Conservation (phyloP, 2,797 vertebrate genomes). For the Bovichtus variegatus region DNA sequence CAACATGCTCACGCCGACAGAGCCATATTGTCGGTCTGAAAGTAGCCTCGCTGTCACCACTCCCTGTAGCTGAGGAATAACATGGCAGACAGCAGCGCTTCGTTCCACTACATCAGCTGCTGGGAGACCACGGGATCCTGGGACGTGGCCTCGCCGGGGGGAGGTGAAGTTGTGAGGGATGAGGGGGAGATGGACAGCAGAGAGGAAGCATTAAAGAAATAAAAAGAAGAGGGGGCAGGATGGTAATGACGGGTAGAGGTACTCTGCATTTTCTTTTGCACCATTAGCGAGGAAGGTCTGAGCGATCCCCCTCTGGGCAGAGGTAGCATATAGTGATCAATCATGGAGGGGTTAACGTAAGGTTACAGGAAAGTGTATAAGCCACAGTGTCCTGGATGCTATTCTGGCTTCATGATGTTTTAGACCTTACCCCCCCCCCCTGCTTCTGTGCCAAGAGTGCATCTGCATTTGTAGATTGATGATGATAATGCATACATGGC, state of each 20-base stretch:
- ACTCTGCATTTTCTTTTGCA: slow-evolving; percentile 44
- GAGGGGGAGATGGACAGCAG: neutral
- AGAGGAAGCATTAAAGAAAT: slow-evolving; percentile 2
- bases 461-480: slow-evolving; percentile 17
- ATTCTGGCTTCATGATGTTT: slow-evolving; percentile 18
- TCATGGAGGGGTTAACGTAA: slow-evolving; percentile 58
- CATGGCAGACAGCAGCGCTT: slow-evolving; percentile 17
- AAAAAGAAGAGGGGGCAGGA: neutral
- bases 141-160: neutral
- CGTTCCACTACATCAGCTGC: slow-evolving; percentile 36
- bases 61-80: slow-evolving; percentile 30
- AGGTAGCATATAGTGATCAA: slow-evolving; percentile 58
- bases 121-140: slow-evolving; percentile 26
- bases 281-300: slow-evolving; percentile 58
- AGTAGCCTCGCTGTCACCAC: slow-evolving; percentile 2
- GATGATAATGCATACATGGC: slow-evolving; percentile 35
- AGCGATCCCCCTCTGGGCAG: slow-evolving; percentile 40
- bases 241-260: slow-evolving; percentile 31
- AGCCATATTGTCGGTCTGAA: slow-evolving; percentile 6
- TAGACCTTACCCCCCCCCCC: slow-evolving; percentile 12
- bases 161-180: slow-evolving; percentile 11
- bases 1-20: neutral
- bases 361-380: slow-evolving; percentile 57
- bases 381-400: slow-evolving; percentile 44
- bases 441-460: slow-evolving; percentile 6